Percentiles rank a stretch among this genome's conserved stretches.
Evolutionary conservation across 2,888 invertebrate species (phyloP).

Genomic region (Drosophila lacicola): DNA sequence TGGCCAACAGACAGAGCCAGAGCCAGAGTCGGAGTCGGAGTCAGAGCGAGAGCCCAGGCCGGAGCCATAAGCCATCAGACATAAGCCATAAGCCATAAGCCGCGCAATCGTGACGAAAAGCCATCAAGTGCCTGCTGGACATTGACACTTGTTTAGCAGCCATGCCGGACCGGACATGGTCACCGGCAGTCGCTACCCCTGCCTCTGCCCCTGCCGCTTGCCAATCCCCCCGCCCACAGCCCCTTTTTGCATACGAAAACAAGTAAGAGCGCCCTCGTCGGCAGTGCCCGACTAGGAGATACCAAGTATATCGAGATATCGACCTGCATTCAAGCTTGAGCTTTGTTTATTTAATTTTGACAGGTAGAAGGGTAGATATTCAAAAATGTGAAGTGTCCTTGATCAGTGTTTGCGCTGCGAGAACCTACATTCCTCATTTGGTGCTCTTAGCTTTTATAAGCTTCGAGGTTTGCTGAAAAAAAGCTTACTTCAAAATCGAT

Average conservation of each 20-base stretch:
- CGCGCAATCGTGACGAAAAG: slow-evolving; percentile 72
- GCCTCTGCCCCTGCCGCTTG: background rate
- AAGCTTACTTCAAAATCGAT: no score
- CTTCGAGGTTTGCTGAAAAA: no score
- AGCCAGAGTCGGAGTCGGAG: background rate
- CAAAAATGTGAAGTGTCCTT: no score
- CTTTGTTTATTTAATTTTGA: no score
- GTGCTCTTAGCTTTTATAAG: no score
- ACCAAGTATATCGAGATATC: no score
- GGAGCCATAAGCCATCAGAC: slow-evolving; percentile 42
- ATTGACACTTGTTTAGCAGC: slow-evolving; percentile 72
- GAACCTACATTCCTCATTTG: no score
- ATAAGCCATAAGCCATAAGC: slow-evolving; percentile 41
- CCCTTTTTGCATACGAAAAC: slow-evolving; percentile 5
- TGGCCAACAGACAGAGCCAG: slow-evolving; percentile 21
- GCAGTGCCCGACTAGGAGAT: no score
- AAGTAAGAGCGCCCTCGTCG: no score
- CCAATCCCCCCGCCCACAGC: slow-evolving; percentile 7
- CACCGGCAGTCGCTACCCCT: slow-evolving; percentile 21
- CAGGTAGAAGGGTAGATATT: no score
- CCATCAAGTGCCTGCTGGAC: slow-evolving; percentile 72
- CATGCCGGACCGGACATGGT: slow-evolving; percentile 45
- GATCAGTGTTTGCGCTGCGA: no score
- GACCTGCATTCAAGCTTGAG: no score
- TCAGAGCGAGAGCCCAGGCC: slow-evolving; percentile 15